phyloP scores from a whole-genome alignment of 2,888 invertebrate genomes.

The Hypomecis punctinalis region DNA sequence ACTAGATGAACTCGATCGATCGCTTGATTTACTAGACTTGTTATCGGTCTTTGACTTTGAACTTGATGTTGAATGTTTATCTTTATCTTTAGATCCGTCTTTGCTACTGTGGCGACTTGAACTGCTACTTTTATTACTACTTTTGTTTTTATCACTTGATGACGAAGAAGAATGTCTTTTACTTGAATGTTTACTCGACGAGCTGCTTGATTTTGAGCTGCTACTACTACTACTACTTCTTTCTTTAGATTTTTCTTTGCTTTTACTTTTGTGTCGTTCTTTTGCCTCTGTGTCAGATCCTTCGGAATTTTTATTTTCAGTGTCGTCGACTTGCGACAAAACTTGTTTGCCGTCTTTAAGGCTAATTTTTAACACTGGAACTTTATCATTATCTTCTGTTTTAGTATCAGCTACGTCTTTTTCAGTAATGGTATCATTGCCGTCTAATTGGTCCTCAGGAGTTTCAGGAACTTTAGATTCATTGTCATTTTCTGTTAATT shows the following conservation, averaged over 20 bases:
- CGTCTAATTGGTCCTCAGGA: conserved; percentile 24
- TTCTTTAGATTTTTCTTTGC: conserved; percentile 80
- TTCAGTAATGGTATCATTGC: conserved; percentile 29
- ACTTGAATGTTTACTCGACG: conserved; percentile 71
- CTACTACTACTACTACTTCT: conserved; percentile 53
- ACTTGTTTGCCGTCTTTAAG: conserved; percentile 90
- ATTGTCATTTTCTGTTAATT: conserved; percentile 37
- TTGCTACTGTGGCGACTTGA: conserved; percentile 73
- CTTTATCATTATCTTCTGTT: conserved; percentile 37
- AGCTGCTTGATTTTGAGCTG: conserved; percentile 57
- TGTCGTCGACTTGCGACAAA: conserved; percentile 85
- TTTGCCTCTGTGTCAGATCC: conserved; percentile 66
- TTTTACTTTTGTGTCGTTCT: conserved; percentile 67
- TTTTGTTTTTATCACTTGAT: conserved; percentile 75
- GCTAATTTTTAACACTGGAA: conserved; percentile 86
- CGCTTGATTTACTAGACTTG: conserved; percentile 58
- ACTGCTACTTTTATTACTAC: conserved; percentile 62
- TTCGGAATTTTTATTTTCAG: conserved; percentile 62
- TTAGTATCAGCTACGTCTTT: conserved; percentile 42
- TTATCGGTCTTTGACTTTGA: conserved; percentile 75
- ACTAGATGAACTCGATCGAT: conserved; percentile 65
- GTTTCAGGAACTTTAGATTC: conserved; percentile 31
- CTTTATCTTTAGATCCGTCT: conserved; percentile 58
- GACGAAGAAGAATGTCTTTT: conserved; percentile 63
- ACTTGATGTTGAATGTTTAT: conserved; percentile 62